phyloP scores from a whole-genome alignment of 2,113 vertebrate species.

The Corydoras sp. region DNA sequence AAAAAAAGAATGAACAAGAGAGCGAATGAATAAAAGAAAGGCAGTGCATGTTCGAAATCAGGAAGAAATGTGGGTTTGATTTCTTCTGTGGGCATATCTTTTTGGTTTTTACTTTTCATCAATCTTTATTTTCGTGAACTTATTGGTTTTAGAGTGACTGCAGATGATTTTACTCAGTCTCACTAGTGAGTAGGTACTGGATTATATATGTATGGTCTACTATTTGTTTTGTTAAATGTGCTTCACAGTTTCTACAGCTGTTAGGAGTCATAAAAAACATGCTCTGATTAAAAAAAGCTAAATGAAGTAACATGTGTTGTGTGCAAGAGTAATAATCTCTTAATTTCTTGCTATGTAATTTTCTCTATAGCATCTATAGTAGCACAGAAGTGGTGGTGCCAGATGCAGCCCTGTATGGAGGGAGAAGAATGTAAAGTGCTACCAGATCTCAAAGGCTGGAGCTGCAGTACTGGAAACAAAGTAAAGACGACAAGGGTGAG shows the following conservation, averaged over 20 bases:
- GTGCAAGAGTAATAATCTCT: constrained; percentile 5
- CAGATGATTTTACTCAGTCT: constrained; percentile 14
- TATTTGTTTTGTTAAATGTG: neutral
- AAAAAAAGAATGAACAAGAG: neutral
- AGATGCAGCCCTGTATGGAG: no score
- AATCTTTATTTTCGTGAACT: constrained; percentile 27
- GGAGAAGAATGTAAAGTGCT: no score
- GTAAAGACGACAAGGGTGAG: constrained; percentile 69
- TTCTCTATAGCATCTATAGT: no score
- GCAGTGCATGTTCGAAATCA: neutral
- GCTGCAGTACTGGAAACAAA: no score
- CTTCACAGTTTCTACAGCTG: neutral
- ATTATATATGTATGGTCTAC: neutral
- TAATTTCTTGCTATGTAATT: constrained; percentile 22
- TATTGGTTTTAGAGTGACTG: constrained; percentile 17
- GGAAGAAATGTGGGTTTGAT: neutral
- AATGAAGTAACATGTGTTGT: neutral
- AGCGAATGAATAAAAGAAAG: constrained; percentile 1
- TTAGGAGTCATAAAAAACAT: neutral
- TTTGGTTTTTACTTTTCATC: constrained; percentile 16
- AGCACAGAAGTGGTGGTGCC: no score
- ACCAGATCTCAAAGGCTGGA: no score
- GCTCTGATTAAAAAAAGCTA: neutral
- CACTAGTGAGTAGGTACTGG: constrained; percentile 1
- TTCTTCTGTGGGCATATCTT: constrained; percentile 13